Conservation (phyloP, 1,140 invertebrate species). For the Habropoda laboriosa region DNA sequence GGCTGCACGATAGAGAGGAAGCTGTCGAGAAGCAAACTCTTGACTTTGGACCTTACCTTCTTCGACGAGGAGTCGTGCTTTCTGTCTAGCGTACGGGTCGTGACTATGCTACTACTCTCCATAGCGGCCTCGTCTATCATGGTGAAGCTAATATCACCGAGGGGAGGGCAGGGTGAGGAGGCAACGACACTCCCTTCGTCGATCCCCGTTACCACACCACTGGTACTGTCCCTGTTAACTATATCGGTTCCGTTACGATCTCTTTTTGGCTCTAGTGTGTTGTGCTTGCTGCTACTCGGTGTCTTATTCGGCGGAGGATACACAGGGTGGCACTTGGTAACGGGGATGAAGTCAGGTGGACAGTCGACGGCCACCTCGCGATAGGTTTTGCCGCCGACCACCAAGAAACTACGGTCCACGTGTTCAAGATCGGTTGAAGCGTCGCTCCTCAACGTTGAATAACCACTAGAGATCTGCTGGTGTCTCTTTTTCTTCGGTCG, state of each 20-base stretch:
- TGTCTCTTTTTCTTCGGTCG: slow-evolving; percentile 72
- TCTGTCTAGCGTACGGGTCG: slow-evolving; percentile 63
- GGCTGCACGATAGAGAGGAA: slow-evolving; percentile 66
- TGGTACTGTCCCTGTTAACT: slow-evolving; percentile 40
- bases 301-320: slow-evolving; percentile 84
- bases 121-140: slow-evolving; percentile 55
- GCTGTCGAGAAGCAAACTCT: slow-evolving; percentile 74
- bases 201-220: neutral
- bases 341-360: slow-evolving; percentile 88
- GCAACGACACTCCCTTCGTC: slow-evolving; percentile 36
- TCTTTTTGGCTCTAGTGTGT: slow-evolving; percentile 64
- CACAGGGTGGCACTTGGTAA: slow-evolving; percentile 88
- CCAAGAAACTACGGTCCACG: slow-evolving; percentile 50
- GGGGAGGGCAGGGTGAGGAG: slow-evolving; percentile 30
- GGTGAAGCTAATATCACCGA: slow-evolving; percentile 44
- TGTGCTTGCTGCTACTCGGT: slow-evolving; percentile 66
- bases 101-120: slow-evolving; percentile 47
- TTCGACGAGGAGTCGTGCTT: slow-evolving; percentile 63
- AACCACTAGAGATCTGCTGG: slow-evolving; percentile 77
- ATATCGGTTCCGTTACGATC: slow-evolving; percentile 50
- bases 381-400: slow-evolving; percentile 76
- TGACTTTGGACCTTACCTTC: slow-evolving; percentile 79
- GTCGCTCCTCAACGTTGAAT: slow-evolving; percentile 81
- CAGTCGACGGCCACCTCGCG: slow-evolving; percentile 89
- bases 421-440: slow-evolving; percentile 72